Percentiles rank a stretch among this genome's conserved stretches.
Evolutionary conservation across 2,113 vertebrate genomes (phyloP).

Genomic region (Rhombomys opimus): DNA sequence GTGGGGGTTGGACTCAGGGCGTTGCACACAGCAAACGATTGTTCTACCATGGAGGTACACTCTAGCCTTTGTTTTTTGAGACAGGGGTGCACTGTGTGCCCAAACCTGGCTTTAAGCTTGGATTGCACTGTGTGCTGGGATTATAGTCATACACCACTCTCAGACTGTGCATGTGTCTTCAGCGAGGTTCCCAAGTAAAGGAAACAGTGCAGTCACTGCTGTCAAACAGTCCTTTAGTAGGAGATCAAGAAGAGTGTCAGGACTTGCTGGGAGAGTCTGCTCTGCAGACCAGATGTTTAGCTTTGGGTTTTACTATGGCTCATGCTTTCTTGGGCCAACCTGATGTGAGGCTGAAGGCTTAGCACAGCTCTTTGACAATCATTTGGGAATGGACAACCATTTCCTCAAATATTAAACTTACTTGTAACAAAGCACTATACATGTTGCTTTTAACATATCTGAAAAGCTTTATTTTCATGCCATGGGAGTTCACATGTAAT

Average conservation of each 20-base stretch:
- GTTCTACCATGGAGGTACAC: background rate
- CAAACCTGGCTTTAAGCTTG: background rate
- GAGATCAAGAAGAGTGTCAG: background rate
- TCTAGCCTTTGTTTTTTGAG: background rate
- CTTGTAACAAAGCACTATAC: constrained; percentile 73
- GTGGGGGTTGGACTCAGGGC: background rate
- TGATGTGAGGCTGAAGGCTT: background rate
- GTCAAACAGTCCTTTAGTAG: background rate
- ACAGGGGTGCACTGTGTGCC: background rate
- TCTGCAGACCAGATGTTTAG: background rate
- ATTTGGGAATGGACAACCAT: constrained; percentile 77
- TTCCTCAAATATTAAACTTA: constrained; percentile 82
- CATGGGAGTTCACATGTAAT: constrained; percentile 87
- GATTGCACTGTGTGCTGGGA: background rate
- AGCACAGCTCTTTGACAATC: constrained; percentile 44
- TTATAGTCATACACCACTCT: background rate
- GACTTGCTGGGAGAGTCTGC: background rate
- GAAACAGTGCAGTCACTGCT: background rate
- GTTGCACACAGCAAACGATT: background rate
- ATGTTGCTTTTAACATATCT: constrained; percentile 90
- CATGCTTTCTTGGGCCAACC: background rate
- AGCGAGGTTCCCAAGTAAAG: background rate
- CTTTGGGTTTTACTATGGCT: background rate
- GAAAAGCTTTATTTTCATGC: constrained; percentile 93
- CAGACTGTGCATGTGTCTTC: background rate